These are phyloP conservation scores for Chaetoderma sp. DNA, from an alignment of 2,888 invertebrate species.

Conservation along the genomic window DNA sequence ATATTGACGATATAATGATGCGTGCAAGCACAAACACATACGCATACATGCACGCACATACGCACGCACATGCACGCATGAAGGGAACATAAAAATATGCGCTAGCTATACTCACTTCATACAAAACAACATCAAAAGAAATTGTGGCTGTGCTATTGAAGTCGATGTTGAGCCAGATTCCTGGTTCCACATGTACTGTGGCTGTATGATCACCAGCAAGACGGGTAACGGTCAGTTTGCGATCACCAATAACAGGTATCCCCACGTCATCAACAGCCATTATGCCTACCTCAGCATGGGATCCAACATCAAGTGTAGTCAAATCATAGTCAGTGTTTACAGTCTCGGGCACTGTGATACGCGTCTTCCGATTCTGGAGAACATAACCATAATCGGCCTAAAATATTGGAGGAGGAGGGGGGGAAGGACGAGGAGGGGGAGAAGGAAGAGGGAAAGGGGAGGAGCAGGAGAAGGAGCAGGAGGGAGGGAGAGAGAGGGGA, in stretches of 20 bases:
- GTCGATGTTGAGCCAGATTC: conserved; percentile 51
- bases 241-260: conserved; percentile 31
- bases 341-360: conserved; percentile 44
- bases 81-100: background rate
- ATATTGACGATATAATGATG: no score
- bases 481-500: no score
- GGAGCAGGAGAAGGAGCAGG: no score
- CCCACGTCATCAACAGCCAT: conserved; percentile 45
- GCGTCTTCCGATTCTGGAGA: conserved; percentile 41
- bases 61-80: background rate
- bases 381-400: background rate
- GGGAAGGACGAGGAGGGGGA: no score
- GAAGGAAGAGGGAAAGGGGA: no score
- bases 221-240: conserved; percentile 30
- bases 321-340: conserved; percentile 41
- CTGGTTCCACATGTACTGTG: conserved; percentile 44
- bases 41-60: background rate
- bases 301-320: conserved; percentile 47
- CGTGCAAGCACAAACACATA: conserved; percentile 18
- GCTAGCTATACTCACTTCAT: conserved; percentile 40
- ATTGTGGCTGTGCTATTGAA: conserved; percentile 45
- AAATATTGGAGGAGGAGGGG: no score
- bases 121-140: conserved; percentile 49
- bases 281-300: conserved; percentile 50
- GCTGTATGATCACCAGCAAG: conserved; percentile 53